Base-by-base conservation (phyloP, 2,113 vertebrate genomes). In the Nycticryphes semicollaris region DNA sequence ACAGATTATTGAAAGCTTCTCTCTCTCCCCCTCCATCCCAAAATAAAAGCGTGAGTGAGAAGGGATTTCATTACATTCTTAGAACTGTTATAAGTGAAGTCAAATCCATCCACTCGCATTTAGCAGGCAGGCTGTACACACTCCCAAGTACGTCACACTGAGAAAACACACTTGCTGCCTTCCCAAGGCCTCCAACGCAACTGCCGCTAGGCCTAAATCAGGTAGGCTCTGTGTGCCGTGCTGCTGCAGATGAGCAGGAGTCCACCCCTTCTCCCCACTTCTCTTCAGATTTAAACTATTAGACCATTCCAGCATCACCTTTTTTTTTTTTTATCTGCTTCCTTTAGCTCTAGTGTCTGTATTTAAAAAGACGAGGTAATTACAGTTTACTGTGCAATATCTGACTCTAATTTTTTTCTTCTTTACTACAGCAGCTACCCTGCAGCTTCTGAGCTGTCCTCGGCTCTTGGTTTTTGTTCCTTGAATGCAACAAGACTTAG, bases 131-230 rank as follows among this genome's bases (percentile, higher is more conserved):
- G 94, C 97, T 94, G 96, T 91, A 93, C 96, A 87, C 90, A 48
- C 96, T 74, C 96, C 94, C 62, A 19, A 92, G 93, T 47, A 96
- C 96, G 92, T 97, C 97, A 98, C 94, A 20, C 83, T 30, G 88
- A 95, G 96, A 95, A 83, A 96, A 97, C 94, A 93, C 31, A 48
- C 97, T 96, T 91, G 90, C 96, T 45, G 97, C 95, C 39, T 96
- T 97, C 97, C 96, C 85, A 45, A 94, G 95, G 97, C 97, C 97
- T 97, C 97, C 95, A 89, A 97, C 93, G 89, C 83, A 45, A 41
- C 90, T 74, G 97, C 91, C 94, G 67, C 91, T 66, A 83, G 89
- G 88, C 94, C 86, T 82, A 22, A 60, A 69, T 57, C 97, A 95
- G 93, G 83, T 37, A 93, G 79, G 83, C 77, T 78, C 94, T 68